phyloP scores from a whole-genome alignment of 2,888 invertebrate genomes.

The Tachina lurida region DNA sequence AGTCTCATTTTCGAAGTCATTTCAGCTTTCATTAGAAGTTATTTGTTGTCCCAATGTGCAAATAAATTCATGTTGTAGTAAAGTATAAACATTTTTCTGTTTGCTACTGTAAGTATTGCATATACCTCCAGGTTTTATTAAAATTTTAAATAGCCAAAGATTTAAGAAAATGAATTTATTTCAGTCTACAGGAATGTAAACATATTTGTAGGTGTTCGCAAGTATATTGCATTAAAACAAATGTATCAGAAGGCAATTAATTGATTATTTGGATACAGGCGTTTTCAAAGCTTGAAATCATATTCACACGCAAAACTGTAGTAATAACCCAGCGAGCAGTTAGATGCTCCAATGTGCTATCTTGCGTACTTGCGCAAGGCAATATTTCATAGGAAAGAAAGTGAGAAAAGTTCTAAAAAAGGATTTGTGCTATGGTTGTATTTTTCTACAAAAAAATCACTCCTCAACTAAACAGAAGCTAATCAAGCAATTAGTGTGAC shows the following conservation, averaged over 20 bases:
- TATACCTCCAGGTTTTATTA: neutral
- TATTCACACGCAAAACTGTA: neutral
- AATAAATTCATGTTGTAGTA: neutral
- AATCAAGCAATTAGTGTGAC: no score
- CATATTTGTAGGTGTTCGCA: neutral
- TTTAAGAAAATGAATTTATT: no score
- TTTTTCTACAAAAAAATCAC: neutral
- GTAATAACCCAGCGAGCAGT: neutral
- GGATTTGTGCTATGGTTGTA: neutral
- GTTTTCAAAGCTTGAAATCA: slow-evolving; percentile 22
- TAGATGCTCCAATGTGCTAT: neutral
- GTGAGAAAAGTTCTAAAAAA: no score
- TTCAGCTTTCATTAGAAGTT: neutral
- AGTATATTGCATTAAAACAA: slow-evolving; percentile 50
- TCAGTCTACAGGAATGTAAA: neutral
- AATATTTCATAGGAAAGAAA: no score
- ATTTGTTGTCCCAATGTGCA: neutral
- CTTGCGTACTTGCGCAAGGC: no score
- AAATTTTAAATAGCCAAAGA: neutral
- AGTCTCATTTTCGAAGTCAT: no score
- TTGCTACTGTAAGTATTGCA: neutral
- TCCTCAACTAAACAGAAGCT: no score
- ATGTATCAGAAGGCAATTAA: slow-evolving; percentile 70
- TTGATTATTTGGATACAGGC: slow-evolving; percentile 69
- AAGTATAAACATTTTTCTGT: neutral